Evolutionary conservation across 2,113 vertebrate species (phyloP).

Genomic region (Triplophysa rosa): DNA sequence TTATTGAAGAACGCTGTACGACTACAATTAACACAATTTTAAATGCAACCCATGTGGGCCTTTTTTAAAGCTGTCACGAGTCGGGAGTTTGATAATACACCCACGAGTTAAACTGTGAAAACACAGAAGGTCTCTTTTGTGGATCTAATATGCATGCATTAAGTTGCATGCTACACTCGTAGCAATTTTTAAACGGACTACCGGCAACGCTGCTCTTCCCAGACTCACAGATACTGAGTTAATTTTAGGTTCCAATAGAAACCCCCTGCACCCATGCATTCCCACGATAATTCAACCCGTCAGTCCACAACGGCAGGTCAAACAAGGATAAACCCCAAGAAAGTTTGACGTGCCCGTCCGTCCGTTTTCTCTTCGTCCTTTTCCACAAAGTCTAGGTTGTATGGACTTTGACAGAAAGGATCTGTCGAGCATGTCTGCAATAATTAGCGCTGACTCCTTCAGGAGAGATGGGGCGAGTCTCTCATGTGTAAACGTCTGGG

Average conservation of each 20-base stretch:
- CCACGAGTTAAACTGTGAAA: conserved; percentile 20
- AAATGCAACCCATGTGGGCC: neutral
- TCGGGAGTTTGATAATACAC: neutral
- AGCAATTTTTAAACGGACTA: neutral
- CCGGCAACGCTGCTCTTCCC: neutral
- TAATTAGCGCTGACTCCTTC: conserved; percentile 63
- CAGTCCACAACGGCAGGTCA: neutral
- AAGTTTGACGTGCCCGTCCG: neutral
- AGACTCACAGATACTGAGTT: no score
- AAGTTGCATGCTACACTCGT: conserved; percentile 29
- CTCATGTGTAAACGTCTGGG: conserved; percentile 64
- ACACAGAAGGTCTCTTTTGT: conserved; percentile 7
- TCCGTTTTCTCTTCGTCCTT: conserved; percentile 44
- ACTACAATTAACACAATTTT: conserved; percentile 2
- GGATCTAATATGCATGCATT: conserved; percentile 3
- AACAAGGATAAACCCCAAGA: conserved; percentile 16
- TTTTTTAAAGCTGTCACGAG: conserved; percentile 6
- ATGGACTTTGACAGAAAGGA: conserved; percentile 60
- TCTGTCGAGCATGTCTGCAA: conserved; percentile 55
- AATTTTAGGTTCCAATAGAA: neutral
- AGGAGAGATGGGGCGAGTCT: conserved; percentile 51
- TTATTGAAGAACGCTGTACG: neutral
- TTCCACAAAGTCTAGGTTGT: conserved; percentile 56
- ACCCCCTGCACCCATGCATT: neutral
- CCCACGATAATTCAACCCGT: neutral